phyloP scores from a whole-genome alignment of 2,797 vertebrate genomes.

The Sebastes cheni region DNA sequence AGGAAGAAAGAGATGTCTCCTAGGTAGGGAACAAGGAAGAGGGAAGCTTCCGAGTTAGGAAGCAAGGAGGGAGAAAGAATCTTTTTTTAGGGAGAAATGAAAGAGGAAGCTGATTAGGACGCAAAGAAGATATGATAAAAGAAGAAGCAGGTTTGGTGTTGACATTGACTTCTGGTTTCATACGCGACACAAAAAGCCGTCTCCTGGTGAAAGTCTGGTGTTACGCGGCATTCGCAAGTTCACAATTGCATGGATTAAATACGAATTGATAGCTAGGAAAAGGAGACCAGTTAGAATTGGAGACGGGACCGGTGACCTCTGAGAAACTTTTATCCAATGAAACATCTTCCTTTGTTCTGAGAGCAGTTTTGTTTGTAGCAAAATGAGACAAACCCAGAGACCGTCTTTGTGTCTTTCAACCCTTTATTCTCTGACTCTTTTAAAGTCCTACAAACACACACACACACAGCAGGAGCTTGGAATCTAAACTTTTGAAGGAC shows the following conservation, averaged over 20 bases:
- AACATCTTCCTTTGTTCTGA: not conserved
- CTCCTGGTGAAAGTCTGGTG: no score
- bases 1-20: no score
- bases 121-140: not conserved
- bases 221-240: no score
- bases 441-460: not conserved
- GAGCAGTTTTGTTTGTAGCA: not conserved
- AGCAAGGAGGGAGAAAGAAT: not conserved
- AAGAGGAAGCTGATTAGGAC: not conserved
- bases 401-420: not conserved
- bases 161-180: no score
- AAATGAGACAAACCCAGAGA: not conserved
- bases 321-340: not conserved
- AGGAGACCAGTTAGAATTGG: not conserved
- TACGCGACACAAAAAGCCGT: not conserved
- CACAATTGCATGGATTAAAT: no score
- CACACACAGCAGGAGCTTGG: not conserved
- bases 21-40: no score
- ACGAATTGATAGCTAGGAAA: no score
- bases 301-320: not conserved
- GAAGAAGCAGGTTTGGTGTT: not conserved
- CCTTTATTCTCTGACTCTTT: not conserved
- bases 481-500: not conserved
- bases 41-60: no score
- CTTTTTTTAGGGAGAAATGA: not conserved